These are phyloP conservation scores for Willisornis vidua DNA, from an alignment of 2,113 vertebrate species.

Conservation along the genomic window DNA sequence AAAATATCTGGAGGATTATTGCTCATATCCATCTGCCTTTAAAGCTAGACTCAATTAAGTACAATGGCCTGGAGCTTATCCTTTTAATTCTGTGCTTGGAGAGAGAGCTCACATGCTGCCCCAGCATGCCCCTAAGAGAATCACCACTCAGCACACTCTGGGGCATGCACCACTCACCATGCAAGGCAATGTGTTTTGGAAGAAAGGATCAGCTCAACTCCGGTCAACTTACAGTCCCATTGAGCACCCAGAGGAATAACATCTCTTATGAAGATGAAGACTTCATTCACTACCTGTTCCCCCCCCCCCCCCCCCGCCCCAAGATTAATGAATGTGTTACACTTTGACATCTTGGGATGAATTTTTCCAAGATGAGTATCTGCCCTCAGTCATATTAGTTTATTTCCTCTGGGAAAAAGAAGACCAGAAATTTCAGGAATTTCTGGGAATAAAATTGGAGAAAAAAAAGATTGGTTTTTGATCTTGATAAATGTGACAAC, in stretches of 20 bases:
- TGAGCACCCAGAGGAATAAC: neutral
- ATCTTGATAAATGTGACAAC: neutral
- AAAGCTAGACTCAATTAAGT: neutral
- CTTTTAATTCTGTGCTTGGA: neutral
- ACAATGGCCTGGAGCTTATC: neutral
- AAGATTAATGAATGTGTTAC: neutral
- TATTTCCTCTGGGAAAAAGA: conserved; percentile 1
- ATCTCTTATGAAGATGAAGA: neutral
- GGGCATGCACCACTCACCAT: fast-evolving
- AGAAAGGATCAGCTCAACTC: neutral
- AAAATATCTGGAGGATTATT: neutral
- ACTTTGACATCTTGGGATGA: neutral
- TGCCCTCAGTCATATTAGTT: neutral
- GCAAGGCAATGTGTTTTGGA: fast-evolving
- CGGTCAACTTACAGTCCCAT: neutral
- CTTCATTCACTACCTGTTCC: neutral
- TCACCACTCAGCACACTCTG: fast-evolving
- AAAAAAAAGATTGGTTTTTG: neutral
- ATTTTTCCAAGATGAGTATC: conserved; percentile 7
- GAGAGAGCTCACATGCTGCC: neutral
- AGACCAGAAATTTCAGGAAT: neutral
- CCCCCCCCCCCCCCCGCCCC: too few species aligned
- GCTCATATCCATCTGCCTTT: neutral
- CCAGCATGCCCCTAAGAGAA: fast-evolving
- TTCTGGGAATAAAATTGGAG: neutral